Conservation (phyloP, 2,113 vertebrate genomes). For the Apodemus sylvaticus region DNA sequence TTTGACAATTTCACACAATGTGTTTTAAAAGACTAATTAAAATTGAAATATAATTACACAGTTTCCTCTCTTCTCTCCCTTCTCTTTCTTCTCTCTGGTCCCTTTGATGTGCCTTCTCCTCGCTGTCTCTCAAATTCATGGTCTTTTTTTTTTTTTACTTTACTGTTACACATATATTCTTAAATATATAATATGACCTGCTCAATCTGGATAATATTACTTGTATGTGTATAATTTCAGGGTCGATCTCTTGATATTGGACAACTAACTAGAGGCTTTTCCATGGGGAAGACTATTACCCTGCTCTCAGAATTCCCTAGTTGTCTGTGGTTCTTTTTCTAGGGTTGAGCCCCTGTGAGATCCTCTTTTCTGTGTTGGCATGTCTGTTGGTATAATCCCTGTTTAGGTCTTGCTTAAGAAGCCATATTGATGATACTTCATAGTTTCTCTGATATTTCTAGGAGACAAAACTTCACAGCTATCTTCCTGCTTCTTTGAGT, state of each 20-base stretch:
- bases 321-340: not conserved
- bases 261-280: not conserved
- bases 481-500: not conserved
- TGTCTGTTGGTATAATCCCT: not conserved
- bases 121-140: not conserved
- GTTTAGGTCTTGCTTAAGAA: not conserved
- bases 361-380: too few relatives aligned
- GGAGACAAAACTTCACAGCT: not conserved
- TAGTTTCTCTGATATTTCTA: not conserved
- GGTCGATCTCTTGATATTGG: not conserved
- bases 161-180: not conserved
- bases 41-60: not conserved
- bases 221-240: not conserved
- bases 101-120: not conserved
- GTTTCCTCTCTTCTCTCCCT: not conserved
- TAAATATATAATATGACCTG: not conserved
- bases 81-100: not conserved
- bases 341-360: not conserved
- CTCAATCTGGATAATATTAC: not conserved
- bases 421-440: not conserved
- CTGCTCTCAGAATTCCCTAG: not conserved
- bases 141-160: not conserved
- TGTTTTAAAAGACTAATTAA: not conserved
- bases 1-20: not conserved
- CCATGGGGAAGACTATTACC: not conserved